Evolutionary conservation across 2,797 vertebrate genomes (phyloP).

Genomic region (Notolabrus celidotus): DNA sequence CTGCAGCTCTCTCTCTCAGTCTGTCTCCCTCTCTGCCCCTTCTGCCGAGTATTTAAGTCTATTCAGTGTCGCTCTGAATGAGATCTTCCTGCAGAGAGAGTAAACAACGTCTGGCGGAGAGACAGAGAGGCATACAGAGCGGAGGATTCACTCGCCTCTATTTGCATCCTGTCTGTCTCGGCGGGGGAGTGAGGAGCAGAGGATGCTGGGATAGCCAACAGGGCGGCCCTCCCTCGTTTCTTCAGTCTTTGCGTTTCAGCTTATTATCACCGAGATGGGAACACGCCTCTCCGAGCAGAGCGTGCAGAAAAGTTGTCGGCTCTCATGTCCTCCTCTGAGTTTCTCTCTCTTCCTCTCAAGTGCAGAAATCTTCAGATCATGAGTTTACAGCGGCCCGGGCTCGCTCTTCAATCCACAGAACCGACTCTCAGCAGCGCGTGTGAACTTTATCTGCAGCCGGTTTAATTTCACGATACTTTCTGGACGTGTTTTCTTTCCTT

Average conservation of each 20-base stretch:
- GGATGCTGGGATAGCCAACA: not conserved
- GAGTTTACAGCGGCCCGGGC: slow-evolving; percentile 41
- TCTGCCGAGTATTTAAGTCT: slow-evolving; percentile 72
- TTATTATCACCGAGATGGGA: not conserved
- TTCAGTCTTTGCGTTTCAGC: slow-evolving; percentile 10
- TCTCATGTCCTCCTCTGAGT: slow-evolving; percentile 35
- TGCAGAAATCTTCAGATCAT: slow-evolving; percentile 63
- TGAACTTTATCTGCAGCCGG: slow-evolving; percentile 66
- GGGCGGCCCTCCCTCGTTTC: not conserved
- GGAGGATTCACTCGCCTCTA: slow-evolving; percentile 64
- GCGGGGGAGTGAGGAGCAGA: slow-evolving; percentile 37
- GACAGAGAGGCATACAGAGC: slow-evolving; percentile 67
- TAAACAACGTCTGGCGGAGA: slow-evolving; percentile 78
- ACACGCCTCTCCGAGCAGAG: slow-evolving; percentile 1
- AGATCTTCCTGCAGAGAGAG: slow-evolving; percentile 66
- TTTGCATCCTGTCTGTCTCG: slow-evolving; percentile 71
- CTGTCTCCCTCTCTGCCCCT: slow-evolving; percentile 11
- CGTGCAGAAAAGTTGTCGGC: slow-evolving; percentile 15
- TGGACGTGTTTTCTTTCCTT: slow-evolving; percentile 56
- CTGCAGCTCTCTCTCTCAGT: slow-evolving; percentile 15
- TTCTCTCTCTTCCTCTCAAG: slow-evolving; percentile 60
- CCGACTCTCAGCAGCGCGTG: slow-evolving; percentile 52
- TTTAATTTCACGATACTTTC: slow-evolving; percentile 75
- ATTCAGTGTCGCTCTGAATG: slow-evolving; percentile 76
- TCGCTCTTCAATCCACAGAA: slow-evolving; percentile 53